Evolutionary conservation across 2,888 invertebrate species (phyloP).

Genomic region (Amphipyra tragopoginis): DNA sequence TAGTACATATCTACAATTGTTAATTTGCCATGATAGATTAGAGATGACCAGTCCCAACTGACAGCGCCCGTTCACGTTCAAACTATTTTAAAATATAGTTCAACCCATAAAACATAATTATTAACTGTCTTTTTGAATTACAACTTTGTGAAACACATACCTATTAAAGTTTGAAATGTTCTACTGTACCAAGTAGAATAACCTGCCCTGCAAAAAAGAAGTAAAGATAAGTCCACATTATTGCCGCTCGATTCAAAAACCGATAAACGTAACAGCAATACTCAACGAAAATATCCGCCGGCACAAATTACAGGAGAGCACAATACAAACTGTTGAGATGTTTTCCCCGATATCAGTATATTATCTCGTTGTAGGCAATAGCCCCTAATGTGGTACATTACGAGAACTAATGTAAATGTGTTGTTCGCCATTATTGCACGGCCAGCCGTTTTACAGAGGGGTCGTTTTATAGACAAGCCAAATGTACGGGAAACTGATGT

Average conservation of each 20-base stretch:
- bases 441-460: slow-evolving; percentile 62
- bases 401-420: slow-evolving; percentile 83
- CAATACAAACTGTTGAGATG: slow-evolving; percentile 53
- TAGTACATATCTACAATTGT: too few relatives aligned
- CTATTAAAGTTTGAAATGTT: too few relatives aligned
- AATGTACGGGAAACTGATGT: slow-evolving; percentile 27
- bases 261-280: slow-evolving; percentile 27
- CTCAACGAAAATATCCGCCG: slow-evolving; percentile 41
- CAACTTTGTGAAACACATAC: too few relatives aligned
- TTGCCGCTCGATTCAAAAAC: slow-evolving; percentile 34
- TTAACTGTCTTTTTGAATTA: too few relatives aligned
- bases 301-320: slow-evolving; percentile 45
- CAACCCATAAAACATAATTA: too few relatives aligned
- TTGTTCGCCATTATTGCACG: slow-evolving; percentile 76
- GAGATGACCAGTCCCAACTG: too few relatives aligned
- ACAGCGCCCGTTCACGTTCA: too few relatives aligned
- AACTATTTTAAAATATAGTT: too few relatives aligned
- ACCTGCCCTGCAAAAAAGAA: slow-evolving; percentile 7
- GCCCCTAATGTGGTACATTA: slow-evolving; percentile 81
- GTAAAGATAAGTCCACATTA: slow-evolving; percentile 33
- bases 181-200: too few relatives aligned
- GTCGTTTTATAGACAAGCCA: slow-evolving; percentile 52
- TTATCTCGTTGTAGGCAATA: slow-evolving; percentile 75
- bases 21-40: too few relatives aligned
- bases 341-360: slow-evolving; percentile 62